Evolutionary conservation across 1,140 invertebrate genomes (phyloP), one percentile per base, ranked within the genome.

Genomic region (Akabosia matsudoensis): DNA sequence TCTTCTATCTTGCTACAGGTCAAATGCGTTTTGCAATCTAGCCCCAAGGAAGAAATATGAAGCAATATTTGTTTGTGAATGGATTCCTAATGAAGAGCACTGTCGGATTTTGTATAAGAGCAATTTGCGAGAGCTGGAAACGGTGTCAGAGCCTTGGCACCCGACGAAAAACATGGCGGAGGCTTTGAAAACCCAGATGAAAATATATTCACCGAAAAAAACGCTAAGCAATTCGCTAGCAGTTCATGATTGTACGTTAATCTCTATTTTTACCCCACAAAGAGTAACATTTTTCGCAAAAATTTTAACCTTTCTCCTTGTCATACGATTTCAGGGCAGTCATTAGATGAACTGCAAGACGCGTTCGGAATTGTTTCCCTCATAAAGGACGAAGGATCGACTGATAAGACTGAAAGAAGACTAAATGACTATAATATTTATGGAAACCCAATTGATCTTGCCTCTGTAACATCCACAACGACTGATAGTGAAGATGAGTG

Each of bases 171-270:
- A 79, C 26, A 77, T 80, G 52, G 30, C 56, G n/a, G 22, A 16
- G 14, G 10, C 77, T 30, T 22, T 79, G 0, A 78, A 78, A 74
- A 34, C 13, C 10, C 70, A 22, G 33, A 54, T 54, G 51, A 72
- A 33, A 34, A 74, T 64, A 64, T 34, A 24, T 52, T 67, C 33
- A 31, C 22, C 56, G n/a, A 33, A 24, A 73, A 61, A 64, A 30
- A 64, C 67, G 34, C 52, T 80, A 0, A 75, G 18, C 22, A 80
- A 80, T 52, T 64, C 78, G 16, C 54, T 76, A 0, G 77, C 77
- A 33, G 79, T 80, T 1, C 67, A 74, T 45, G 79, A 80, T 33
- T 80, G 79, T 80, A 67, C 70, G 79, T 73, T 28, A n/a, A 31
- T 14, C 2, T 4, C 16, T 18, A 14, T 30, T 16, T 67, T 75